Evolutionary conservation across 2,797 vertebrate genomes (phyloP), one percentile per base, ranked within the genome.

Genomic region (Acrocephalus scirpaceus): DNA sequence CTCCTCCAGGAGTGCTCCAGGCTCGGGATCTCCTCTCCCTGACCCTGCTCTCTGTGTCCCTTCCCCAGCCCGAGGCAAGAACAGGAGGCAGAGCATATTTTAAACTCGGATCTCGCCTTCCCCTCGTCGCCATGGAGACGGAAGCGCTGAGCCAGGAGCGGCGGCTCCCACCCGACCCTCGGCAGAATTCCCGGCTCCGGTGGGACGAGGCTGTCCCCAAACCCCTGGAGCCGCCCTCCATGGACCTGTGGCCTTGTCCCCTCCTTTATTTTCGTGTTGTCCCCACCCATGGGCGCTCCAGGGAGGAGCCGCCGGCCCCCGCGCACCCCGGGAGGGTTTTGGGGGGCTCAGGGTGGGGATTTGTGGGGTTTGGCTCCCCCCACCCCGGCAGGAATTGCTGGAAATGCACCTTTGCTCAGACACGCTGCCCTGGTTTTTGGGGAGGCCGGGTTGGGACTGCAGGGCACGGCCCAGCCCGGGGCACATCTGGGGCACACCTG

Each of bases 41-140:
- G 84, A 65, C 60, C 80, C 50, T 61, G 48, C 15, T 51, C 26
- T 51, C 16, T 1, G 71, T 94, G 18, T 94, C 44, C 61, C 5
- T 62, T 95, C 92, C 91, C 45, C 94, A 99, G 99, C 98, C 96
- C 98, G 99, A 96, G 99, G 99, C 93, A 99, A 99, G 97, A 99
- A 98, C 98, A 98, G 99, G 86, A 97, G 99, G 86, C 99, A 99
- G 96, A 99, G 99, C 92, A 99, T 99, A 98, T 99, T 99, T 98
- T 99, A 98, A 96, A 95, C 79, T 5, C 5, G 67, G 73, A 72
- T 79, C 65, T 89, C 44, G 1, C 3, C 5, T 27, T 95, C 78
- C 61, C 80, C 51, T 40, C 30, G 91, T 94, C 92, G 77, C 93
- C 88, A 70, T 92, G 96, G 94, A 97, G 95, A 96, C 75, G 25